Evolutionary conservation across 1,140 invertebrate species (phyloP), one percentile per base, ranked within the genome.

Genomic region (Pollicipes pollicipes): DNA sequence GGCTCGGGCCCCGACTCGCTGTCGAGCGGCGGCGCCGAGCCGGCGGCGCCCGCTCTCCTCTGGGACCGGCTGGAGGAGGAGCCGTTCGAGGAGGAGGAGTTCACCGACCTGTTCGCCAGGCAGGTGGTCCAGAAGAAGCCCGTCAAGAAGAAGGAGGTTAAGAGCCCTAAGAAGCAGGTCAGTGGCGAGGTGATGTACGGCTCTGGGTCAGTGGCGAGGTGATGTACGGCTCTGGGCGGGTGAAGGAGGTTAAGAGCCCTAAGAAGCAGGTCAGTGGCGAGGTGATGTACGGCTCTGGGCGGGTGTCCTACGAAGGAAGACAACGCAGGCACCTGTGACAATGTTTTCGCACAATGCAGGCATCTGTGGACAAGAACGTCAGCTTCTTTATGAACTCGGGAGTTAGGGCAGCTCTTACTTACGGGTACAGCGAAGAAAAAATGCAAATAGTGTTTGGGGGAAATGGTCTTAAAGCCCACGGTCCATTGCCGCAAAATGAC

Each of bases 41-140:
- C 32, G 32, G 32, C 4, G 32, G 32, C 32, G 45, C 45, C 45
- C 10, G 1, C 27, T 30, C 76, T 78, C 24, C 76, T 87, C 17
- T 90, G 88, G 88, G 82, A 87, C 70, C 87, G 91, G 81, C 84
- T 98, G n/a, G 88, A 95, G 74, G 85, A 86, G 75, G 75, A 80
- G 4, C 76, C 75, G 16, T 89, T 93, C 79, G 85, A 88, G 78
- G 84, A 91, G 30, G 86, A 88, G 72, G 93, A 96, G 78, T 97
- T 98, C 77, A 86, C 88, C 0, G 86, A 91, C 74, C 79, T 97
- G 0, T 98, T 98, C 79, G 93, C 91, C 0, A 84, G 94, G 69
- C 89, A 93, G 81, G 88, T 90, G 0, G 81, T 87, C 0, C 88
- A 86, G 31, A 83, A 87, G 74, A 89, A 88, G 76, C 83, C 83